phyloP scores from a whole-genome alignment of 2,888 invertebrate species.

The Alloscopus bannaensis region DNA sequence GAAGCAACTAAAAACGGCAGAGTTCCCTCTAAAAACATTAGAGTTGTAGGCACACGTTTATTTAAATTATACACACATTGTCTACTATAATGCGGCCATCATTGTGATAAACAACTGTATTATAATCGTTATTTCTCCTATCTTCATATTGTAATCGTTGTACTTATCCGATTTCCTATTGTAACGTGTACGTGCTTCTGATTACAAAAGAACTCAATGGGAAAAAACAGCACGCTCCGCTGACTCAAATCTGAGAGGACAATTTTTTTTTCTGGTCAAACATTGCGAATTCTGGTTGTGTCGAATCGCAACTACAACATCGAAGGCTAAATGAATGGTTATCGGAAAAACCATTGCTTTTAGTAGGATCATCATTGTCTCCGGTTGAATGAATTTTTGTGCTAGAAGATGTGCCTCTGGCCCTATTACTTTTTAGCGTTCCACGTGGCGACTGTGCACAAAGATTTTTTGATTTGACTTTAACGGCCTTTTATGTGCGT shows the following conservation, averaged over 20 bases:
- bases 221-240: neutral
- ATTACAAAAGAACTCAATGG: neutral
- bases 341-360: constrained; percentile 1
- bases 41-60: no score
- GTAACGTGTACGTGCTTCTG: neutral
- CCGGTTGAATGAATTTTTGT: neutral
- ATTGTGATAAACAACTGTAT: neutral
- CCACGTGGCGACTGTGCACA: no score
- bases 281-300: neutral
- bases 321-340: neutral
- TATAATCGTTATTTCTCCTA: neutral
- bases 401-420: neutral
- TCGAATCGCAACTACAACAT: neutral
- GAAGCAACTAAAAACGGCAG: neutral
- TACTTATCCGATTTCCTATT: neutral
- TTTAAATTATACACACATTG: no score
- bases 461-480: constrained; percentile 18
- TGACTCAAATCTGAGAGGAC: no score
- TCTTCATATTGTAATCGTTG: neutral
- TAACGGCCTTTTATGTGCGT: constrained; percentile 20
- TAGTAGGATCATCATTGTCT: neutral
- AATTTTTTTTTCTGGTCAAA: neutral
- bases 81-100: no score
- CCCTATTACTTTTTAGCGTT: neutral
- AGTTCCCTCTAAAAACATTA: neutral